These are phyloP conservation scores for Orthosia cruda DNA, from an alignment of 2,888 invertebrate species.

Conservation along the genomic window DNA sequence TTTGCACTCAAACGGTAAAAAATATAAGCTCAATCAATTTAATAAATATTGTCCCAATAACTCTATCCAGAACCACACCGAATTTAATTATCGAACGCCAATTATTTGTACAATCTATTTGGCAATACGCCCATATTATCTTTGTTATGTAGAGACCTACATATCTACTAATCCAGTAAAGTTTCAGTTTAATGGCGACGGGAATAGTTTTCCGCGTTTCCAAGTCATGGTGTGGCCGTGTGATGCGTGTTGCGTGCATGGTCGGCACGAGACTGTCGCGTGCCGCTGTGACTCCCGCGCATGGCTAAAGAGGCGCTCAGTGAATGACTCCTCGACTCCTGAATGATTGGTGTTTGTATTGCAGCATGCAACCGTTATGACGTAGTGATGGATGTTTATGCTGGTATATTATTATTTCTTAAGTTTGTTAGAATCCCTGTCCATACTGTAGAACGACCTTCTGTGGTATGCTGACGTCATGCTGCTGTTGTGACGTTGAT, in stretches of 20 bases:
- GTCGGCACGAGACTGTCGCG: constrained; percentile 79
- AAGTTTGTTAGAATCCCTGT: background rate
- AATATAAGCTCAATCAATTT: background rate
- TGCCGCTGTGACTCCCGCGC: constrained; percentile 66
- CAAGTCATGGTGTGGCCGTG: constrained; percentile 64
- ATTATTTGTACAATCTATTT: constrained; percentile 42
- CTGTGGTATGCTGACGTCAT: too few relatives aligned
- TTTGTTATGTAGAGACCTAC: background rate
- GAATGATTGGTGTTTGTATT: constrained; percentile 21
- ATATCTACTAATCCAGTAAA: constrained; percentile 12
- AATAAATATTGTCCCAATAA: background rate
- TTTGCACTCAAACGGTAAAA: too few relatives aligned
- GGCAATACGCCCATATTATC: constrained; percentile 35
- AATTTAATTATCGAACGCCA: constrained; percentile 24
- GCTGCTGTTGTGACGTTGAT: too few relatives aligned
- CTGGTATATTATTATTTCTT: background rate
- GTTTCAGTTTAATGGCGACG: constrained; percentile 31
- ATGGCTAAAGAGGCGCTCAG: constrained; percentile 65
- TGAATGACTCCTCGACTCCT: constrained; percentile 66
- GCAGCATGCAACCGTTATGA: constrained; percentile 19
- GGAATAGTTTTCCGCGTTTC: constrained; percentile 73
- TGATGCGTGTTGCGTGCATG: constrained; percentile 77
- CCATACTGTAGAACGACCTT: too few relatives aligned
- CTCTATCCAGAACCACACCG: background rate
- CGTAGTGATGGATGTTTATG: constrained; percentile 28